Percentiles rank a stretch among this genome's conserved stretches.
Evolutionary conservation across 2,888 invertebrate species (phyloP).

Genomic region (Parascotia fuliginaria): DNA sequence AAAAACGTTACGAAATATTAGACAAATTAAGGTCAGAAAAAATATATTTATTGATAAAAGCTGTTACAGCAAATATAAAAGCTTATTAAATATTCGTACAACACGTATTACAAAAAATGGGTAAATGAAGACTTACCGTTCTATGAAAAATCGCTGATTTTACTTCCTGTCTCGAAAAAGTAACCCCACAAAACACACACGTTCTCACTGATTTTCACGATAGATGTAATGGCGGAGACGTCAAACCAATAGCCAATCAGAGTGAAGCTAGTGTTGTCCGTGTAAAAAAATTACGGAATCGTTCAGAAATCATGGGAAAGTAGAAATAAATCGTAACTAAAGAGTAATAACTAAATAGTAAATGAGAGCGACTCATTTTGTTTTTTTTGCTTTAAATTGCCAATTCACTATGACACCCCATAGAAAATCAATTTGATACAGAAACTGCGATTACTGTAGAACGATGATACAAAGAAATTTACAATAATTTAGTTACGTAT

Average conservation of each 20-base stretch:
- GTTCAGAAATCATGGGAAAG: slow-evolving; percentile 4
- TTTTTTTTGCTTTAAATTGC: slow-evolving; percentile 3
- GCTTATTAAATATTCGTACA: slow-evolving; percentile 3
- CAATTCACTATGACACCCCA: slow-evolving; percentile 1
- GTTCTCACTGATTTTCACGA: slow-evolving; percentile 4
- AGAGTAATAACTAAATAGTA: too few relatives aligned
- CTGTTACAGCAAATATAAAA: slow-evolving; percentile 6
- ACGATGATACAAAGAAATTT: background rate
- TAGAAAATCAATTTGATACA: slow-evolving; percentile 2
- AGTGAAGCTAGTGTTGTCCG: slow-evolving; percentile 4
- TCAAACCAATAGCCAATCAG: background rate
- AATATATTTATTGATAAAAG: background rate
- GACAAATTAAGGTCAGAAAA: slow-evolving; percentile 3
- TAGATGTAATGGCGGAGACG: slow-evolving; percentile 4
- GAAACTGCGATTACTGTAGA: background rate
- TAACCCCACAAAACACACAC: slow-evolving; percentile 2
- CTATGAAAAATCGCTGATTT: slow-evolving; percentile 2
- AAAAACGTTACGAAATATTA: slow-evolving; percentile 3
- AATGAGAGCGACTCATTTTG: background rate
- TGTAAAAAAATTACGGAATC: slow-evolving; percentile 2
- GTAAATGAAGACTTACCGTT: slow-evolving; percentile 7
- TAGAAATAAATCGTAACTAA: slow-evolving; percentile 8
- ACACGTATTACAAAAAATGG: background rate
- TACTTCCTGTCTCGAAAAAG: slow-evolving; percentile 6
- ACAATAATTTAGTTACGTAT: background rate